Conservation (phyloP, 2,797 vertebrate genomes). For the Austrolebias charrua region DNA sequence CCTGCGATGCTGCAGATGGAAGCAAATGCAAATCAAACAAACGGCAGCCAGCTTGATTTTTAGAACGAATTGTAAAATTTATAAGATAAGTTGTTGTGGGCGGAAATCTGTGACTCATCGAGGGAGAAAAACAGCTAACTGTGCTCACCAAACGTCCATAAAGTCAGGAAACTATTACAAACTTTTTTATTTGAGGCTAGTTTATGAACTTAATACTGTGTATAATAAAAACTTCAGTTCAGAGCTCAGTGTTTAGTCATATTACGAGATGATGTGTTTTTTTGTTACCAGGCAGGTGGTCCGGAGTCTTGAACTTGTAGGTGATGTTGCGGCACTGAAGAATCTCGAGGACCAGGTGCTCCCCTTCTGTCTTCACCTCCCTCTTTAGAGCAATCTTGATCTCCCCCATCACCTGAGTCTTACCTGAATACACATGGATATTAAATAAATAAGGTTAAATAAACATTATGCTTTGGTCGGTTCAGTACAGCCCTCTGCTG, state of each 20-base stretch:
- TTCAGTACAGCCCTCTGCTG: background rate
- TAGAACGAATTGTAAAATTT: slow-evolving; percentile 27
- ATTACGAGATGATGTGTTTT: background rate
- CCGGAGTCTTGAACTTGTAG: slow-evolving; percentile 97
- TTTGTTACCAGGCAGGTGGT: slow-evolving; percentile 93
- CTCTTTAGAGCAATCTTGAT: slow-evolving; percentile 98
- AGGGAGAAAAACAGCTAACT: slow-evolving; percentile 3
- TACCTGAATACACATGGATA: slow-evolving; percentile 76
- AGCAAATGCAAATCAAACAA: slow-evolving; percentile 22
- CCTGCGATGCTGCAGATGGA: slow-evolving; percentile 26
- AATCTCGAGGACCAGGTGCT: slow-evolving; percentile 95
- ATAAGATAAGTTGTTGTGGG: slow-evolving; percentile 20
- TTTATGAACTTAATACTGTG: no score
- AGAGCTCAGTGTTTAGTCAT: background rate
- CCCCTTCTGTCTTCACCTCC: slow-evolving; percentile 97
- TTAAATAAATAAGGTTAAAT: background rate
- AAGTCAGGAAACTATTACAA: no score
- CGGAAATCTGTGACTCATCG: slow-evolving; percentile 10
- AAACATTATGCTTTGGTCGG: background rate
- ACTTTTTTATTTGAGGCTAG: no score
- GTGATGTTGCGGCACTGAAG: slow-evolving; percentile 99
- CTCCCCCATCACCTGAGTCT: slow-evolving; percentile 97
- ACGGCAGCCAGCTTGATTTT: slow-evolving; percentile 23
- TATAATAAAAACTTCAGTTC: no score
- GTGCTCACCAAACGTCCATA: background rate